Base-by-base conservation (phyloP, 2,113 vertebrate genomes). In the Leuciscus idus region DNA sequence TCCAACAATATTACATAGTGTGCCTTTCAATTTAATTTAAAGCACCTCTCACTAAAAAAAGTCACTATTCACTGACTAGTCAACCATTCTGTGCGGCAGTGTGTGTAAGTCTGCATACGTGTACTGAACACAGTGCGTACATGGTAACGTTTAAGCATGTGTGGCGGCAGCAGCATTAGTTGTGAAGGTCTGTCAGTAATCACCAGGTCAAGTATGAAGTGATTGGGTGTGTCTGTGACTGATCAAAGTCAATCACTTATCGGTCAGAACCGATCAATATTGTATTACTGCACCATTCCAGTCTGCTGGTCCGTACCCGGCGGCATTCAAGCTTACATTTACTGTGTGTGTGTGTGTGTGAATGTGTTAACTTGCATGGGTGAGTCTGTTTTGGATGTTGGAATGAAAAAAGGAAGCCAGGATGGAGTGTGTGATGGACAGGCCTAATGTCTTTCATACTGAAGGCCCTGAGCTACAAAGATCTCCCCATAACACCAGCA, bases 361-460 rank as follows among this genome's bases (percentile, higher is more conserved):
- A 80, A 83, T 75, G 46, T 19, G 64, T 81, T 78, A 43, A 70
- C 73, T 77, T 52, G n/a, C 70, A 57, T 57, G 55, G 19, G 6
- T 55, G 59, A 43, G 84, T 52, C 72, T 28, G 28, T 21, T 82
- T 39, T 52, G 39, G 87, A 88, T 86, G 87, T 91, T 87, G 87
- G 81, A 86, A 88, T 78, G 86, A 85, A 91, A 82, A 90, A 88
- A 94, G 92, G 90, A 91, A 94, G 86, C 89, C 80, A n/a, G 21
- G 87, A 90, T 92, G 92, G 95, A 91, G 89, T 94, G 92, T 94
- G 78, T 92, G 93, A 96, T 88, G 89, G 91, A 92, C 90, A 76
- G 88, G 84, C 23, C 92, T 95, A 94, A 96, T 95, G 89, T 81
- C 61, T 94, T 94, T 95, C 95, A 95, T 94, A 88, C 91, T 72